Evolutionary conservation across 2,888 invertebrate genomes (phyloP).

Genomic region (Harmothoe impar): DNA sequence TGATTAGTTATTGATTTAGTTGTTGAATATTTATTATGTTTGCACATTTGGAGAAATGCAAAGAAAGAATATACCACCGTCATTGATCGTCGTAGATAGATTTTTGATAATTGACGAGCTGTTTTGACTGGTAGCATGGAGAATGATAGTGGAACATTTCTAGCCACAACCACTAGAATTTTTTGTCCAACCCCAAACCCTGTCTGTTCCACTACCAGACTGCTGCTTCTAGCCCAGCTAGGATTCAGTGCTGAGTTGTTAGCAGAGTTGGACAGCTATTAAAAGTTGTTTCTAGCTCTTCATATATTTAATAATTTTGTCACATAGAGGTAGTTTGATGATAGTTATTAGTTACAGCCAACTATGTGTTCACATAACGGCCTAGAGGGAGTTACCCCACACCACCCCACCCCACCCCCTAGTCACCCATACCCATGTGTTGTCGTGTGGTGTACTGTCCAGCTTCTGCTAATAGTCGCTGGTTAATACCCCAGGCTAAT

Average conservation of each 20-base stretch:
- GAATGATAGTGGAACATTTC: neutral
- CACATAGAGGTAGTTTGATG: neutral
- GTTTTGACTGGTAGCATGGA: constrained; percentile 6
- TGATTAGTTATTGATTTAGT: neutral
- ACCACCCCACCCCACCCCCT: neutral
- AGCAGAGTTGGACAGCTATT: too few species aligned
- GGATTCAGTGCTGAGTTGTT: neutral
- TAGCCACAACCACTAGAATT: constrained; percentile 35
- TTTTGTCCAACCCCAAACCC: constrained; percentile 1
- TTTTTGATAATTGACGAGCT: neutral
- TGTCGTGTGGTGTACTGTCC: neutral
- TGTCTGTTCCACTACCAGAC: neutral
- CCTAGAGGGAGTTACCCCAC: neutral
- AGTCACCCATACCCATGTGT: neutral
- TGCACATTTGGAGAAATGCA: neutral
- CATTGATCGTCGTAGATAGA: neutral
- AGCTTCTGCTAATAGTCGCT: neutral
- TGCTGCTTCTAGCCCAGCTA: constrained; percentile 1
- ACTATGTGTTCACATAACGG: neutral
- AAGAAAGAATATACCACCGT: too few species aligned
- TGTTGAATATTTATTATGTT: constrained; percentile 1
- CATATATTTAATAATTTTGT: neutral
- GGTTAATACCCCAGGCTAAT: neutral
- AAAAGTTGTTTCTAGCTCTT: too few species aligned
- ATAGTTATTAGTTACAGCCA: neutral